Percentiles rank a stretch among this genome's conserved stretches.
These are phyloP conservation scores for Holacanthella duospinosa DNA, from an alignment of 2,888 invertebrate species.

Conservation along the genomic window DNA sequence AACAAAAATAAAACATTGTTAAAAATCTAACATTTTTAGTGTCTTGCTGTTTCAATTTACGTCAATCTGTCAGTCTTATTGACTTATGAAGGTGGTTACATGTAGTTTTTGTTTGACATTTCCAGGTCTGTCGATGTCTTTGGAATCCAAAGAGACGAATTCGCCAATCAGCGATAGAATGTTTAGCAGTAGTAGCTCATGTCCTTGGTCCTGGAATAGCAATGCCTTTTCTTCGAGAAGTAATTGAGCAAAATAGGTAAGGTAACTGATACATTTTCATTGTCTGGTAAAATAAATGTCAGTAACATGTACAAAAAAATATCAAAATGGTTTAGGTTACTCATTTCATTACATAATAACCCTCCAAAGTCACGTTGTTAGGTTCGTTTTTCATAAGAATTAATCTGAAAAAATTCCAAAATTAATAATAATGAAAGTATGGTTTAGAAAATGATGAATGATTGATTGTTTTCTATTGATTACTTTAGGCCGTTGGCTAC, in stretches of 20 bases:
- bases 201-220: constrained; percentile 52
- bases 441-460: neutral
- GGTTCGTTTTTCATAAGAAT: too few species aligned
- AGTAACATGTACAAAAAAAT: neutral
- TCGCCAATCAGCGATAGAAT: constrained; percentile 66
- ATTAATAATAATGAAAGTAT: neutral
- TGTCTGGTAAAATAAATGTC: neutral
- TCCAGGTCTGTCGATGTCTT: constrained; percentile 43
- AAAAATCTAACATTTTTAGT: too few species aligned
- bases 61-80: too few species aligned
- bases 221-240: constrained; percentile 45
- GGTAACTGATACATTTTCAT: neutral
- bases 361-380: constrained; percentile 9
- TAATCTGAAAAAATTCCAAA: neutral
- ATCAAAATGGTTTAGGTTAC: neutral
- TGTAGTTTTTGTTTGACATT: too few species aligned
- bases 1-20: too few species aligned
- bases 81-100: too few species aligned
- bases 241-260: constrained; percentile 19
- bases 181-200: constrained; percentile 65
- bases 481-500: neutral
- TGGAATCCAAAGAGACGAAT: constrained; percentile 60
- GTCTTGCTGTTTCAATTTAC: too few species aligned
- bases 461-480: neutral
- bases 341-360: too few species aligned